Base-by-base conservation (phyloP, 2,113 vertebrate species). In the Forbesichthys papilliferus region DNA sequence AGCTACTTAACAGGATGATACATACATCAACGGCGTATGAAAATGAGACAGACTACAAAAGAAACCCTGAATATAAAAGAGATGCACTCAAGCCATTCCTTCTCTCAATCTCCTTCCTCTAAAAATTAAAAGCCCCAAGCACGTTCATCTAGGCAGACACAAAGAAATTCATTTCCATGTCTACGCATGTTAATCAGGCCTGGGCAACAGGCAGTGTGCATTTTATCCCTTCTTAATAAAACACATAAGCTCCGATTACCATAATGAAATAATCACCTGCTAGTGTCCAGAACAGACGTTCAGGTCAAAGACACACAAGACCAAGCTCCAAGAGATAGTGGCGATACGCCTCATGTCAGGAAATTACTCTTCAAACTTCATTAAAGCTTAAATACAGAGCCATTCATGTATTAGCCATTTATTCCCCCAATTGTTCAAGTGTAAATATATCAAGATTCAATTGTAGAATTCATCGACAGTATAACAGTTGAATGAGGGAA, bases 1-100 rank as follows among this genome's bases (percentile, higher is more conserved):
- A 78, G 55, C 65, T 72, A 68, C n/a, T 69, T 72, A 77, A 61
- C 10, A 8, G 36, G 36, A 71, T 70, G 73, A 82, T 36, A 20
- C 66, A 71, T 60, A 16, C 54, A 61, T 42, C 74, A 63, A 71
- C 74, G 77, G 56, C 11, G 74, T 12, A 47, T 9, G 16, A 27
- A 27, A 27, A 27, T 27, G 18, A 61, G 7, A n/a, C 11, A 5
- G 12, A 27, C 3, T 9, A 4, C 34, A 6, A 13, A 11, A 47
- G 10, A 42, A 14, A 27, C 10, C 10, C 0, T 33, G 11, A 54
- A 64, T 69, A 71, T 49, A 62, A 59, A n/a, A 73, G 51, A 61
- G 67, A 63, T 75, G 33, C 53, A 4, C 51, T 49, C 49, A 46
- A 52, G 53, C 73, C 49, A 14, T 9, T 14, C 58, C 7, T 13